Evolutionary conservation across 2,888 invertebrate genomes (phyloP).

Genomic region (Papilio elwesi): DNA sequence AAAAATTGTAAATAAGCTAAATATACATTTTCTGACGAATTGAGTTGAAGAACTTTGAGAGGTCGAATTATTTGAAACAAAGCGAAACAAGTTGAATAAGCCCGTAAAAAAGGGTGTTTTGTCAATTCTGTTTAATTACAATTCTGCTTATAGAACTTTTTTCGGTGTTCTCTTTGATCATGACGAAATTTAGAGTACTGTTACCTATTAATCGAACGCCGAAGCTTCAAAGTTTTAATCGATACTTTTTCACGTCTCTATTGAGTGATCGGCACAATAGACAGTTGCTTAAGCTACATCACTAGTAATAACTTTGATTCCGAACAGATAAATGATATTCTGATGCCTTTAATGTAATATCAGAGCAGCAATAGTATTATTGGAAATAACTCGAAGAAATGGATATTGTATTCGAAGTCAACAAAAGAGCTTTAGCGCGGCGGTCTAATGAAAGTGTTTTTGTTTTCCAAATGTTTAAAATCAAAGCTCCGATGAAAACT

Average conservation of each 20-base stretch:
- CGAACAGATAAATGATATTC: too few species aligned
- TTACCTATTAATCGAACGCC: not conserved
- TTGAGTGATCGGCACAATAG: not conserved
- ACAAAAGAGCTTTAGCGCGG: too few species aligned
- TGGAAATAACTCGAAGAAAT: too few species aligned
- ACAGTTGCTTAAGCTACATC: too few species aligned
- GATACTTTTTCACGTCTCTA: not conserved
- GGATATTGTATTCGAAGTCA: too few species aligned
- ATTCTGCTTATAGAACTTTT: conserved; percentile 1
- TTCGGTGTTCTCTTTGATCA: not conserved
- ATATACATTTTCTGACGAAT: not conserved
- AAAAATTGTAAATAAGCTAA: not conserved
- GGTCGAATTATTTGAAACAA: conserved; percentile 12
- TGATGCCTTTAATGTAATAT: too few species aligned
- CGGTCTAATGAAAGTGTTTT: too few species aligned
- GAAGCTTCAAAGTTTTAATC: conserved; percentile 9
- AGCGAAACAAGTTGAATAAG: not conserved
- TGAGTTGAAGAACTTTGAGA: not conserved
- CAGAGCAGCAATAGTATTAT: too few species aligned
- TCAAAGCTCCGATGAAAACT: too few species aligned
- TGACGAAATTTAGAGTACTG: not conserved
- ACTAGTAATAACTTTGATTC: too few species aligned
- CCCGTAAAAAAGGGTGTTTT: not conserved
- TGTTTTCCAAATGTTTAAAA: too few species aligned
- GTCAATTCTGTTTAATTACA: conserved; percentile 1